Evolutionary conservation across 2,797 vertebrate genomes (phyloP), one percentile per base, ranked within the genome.

Genomic region (Pterois miles): DNA sequence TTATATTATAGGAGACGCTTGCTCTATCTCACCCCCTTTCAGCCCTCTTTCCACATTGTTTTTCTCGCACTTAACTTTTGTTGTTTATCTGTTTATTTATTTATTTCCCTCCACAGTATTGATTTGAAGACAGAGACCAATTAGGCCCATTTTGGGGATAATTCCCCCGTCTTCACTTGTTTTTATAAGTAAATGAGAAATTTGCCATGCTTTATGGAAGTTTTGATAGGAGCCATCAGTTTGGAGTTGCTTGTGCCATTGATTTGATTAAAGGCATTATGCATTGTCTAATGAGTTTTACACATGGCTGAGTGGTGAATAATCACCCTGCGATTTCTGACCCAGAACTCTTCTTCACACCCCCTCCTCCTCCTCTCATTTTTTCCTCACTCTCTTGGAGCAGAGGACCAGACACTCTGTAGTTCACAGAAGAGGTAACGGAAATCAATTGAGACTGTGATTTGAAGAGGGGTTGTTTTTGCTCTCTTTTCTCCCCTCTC

Each of bases 271-370:
- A 96, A 96, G 96, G 96, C 97, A 97, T 98, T 97, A 97, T 96
- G 96, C 97, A 96, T 97, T 97, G 96, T 97, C 97, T 99, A 98
- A 99, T 99, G 97, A 98, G 96, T 97, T 99, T 98, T 97, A 97
- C 98, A 98, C 97, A 96, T 98, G 96, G 96, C 95, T 98, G 97
- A 96, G 90, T 98, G 96, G 96, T 94, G 95, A 97, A 97, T 98
- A 98, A 99, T 98, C 96, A 96, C 95, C 95, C 94, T 95, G 96
- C 74, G 89, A 82, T 94, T 93, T 95, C 87, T 95, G 94, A 94
- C 94, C 95, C 92, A 94, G 88, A 94, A 94, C 92, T 96, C 93
- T 91, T 95, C 96, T 91, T 89, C 82, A 76, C 88, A 90, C 81
- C 84, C 71, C 87, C 85, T 70, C 81, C 86, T 70, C 82, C 86